Evolutionary conservation across 2,888 invertebrate genomes (phyloP), one percentile per base, ranked within the genome.

Genomic region (Leptinotarsa peninsularis): DNA sequence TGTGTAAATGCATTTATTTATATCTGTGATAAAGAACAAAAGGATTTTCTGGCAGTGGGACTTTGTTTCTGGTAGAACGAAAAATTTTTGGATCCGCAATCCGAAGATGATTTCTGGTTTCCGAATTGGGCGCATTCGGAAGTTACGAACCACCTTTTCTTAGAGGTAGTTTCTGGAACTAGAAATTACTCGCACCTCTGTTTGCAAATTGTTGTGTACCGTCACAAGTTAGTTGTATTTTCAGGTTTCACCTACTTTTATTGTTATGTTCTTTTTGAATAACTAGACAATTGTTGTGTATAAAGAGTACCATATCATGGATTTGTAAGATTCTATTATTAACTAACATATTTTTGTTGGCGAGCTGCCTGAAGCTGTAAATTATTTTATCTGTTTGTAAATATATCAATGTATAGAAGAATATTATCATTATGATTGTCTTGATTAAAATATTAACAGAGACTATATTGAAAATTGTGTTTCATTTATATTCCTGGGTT

Each of bases 341-440:
- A 81, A 86, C 84, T 85, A 84, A 85, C 83, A 82, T 70, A 83
- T 85, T 85, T 87, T 86, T 84, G 84, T 85, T 85, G 86, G 86
- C 84, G 74, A 52, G 15, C 74, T 82, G 85, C 84, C 85, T 78
- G 78, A 84, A 84, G 82, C 86, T 88, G 87, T 88, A 88, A 86
- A 88, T 87, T 87, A 86, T 86, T 86, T 87, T 88, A 87, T 88
- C 87, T 87, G 88, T 88, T 89, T 89, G 89, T 89, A 89, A 85
- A 89, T 89, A 89, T 86, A 81, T 89, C 87, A 88, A 88, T 89
- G 89, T 89, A 89, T 89, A 89, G 88, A 87, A 88, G 86, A 85
- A 87, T 86, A 88, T 86, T 86, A 88, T 87, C 84, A 88, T 87
- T 87, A 88, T 88, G 86, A 89, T 88, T 89, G 89, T 89, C 89